phyloP scores from a whole-genome alignment of 1,140 invertebrate genomes.

The Tyrophagus putrescentiae region DNA sequence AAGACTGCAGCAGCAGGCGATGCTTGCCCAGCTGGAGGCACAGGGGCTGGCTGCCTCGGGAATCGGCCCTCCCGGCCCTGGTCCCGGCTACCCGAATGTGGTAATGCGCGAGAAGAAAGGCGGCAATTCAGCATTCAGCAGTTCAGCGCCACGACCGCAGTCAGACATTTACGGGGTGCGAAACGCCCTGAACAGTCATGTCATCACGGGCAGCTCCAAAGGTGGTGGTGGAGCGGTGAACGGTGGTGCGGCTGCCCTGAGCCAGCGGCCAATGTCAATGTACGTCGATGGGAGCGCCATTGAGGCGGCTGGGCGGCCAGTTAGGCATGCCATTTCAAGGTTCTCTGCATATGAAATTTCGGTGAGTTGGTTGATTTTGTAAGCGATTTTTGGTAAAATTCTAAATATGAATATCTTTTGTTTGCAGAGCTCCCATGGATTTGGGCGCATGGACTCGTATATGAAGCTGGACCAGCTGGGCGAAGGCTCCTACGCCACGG shows the following conservation, averaged over 20 bases:
- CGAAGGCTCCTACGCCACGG: constrained; percentile 57
- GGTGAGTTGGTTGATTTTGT: not conserved
- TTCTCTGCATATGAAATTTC: constrained; percentile 8
- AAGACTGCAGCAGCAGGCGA: not conserved
- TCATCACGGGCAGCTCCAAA: no score
- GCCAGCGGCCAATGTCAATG: not conserved
- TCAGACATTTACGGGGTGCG: not conserved
- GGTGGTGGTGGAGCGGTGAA: no score
- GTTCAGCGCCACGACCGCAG: not conserved
- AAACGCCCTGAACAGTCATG: no score
- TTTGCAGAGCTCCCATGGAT: constrained; percentile 44
- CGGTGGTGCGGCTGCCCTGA: not conserved
- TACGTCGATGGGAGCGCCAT: not conserved
- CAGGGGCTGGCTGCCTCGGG: no score
- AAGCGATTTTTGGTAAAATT: not conserved
- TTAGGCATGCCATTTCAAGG: not conserved
- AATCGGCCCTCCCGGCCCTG: not conserved
- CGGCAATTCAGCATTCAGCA: not conserved
- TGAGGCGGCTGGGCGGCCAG: not conserved
- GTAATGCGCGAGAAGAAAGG: constrained; percentile 1
- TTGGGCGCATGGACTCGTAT: constrained; percentile 57
- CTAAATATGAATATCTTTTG: not conserved
- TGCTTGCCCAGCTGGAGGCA: no score
- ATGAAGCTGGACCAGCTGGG: constrained; percentile 53
- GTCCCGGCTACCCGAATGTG: not conserved